Conservation (phyloP, 2,797 vertebrate genomes). For the Neostethus bicornis region DNA sequence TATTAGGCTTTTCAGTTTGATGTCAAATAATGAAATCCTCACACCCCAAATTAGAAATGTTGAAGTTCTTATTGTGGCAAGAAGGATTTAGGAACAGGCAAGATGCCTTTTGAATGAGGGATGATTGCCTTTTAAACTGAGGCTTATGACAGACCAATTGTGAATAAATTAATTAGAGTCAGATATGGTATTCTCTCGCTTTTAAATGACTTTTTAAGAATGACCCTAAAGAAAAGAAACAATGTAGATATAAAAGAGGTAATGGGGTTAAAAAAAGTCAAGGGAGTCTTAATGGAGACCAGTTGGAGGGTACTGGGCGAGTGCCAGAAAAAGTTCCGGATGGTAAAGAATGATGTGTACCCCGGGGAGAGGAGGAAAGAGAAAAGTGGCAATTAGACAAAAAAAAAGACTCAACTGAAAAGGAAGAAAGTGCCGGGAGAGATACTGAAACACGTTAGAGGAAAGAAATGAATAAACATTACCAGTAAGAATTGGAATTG, state of each 20-base stretch:
- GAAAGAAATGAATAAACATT: slow-evolving; percentile 8
- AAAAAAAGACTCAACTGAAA: not conserved
- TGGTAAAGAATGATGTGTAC: slow-evolving; percentile 48
- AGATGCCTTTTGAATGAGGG: slow-evolving; percentile 7
- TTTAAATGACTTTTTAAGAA: slow-evolving; percentile 34
- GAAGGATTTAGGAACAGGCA: slow-evolving; percentile 11
- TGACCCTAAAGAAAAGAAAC: slow-evolving; percentile 21
- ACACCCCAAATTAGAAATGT: slow-evolving; percentile 76
- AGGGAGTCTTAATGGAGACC: slow-evolving; percentile 67
- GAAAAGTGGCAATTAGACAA: slow-evolving; percentile 18
- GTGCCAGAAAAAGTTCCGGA: slow-evolving; percentile 65
- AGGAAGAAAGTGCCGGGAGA: not conserved
- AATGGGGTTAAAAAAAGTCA: slow-evolving; percentile 50
- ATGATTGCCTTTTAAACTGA: slow-evolving; percentile 13
- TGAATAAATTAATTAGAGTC: not conserved
- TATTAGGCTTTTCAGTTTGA: slow-evolving; percentile 52
- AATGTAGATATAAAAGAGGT: slow-evolving; percentile 21
- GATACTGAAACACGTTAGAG: slow-evolving; percentile 5
- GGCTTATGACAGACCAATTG: slow-evolving; percentile 19
- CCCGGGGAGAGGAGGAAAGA: slow-evolving; percentile 53
- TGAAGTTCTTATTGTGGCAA: slow-evolving; percentile 37
- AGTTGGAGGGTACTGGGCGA: slow-evolving; percentile 71
- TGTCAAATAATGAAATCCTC: slow-evolving; percentile 71
- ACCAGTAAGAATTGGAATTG: slow-evolving; percentile 1
- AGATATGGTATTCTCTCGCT: not conserved